Evolutionary conservation across 2,888 invertebrate genomes (phyloP), one percentile per base, ranked within the genome.

Genomic region (Tridacna gigas): DNA sequence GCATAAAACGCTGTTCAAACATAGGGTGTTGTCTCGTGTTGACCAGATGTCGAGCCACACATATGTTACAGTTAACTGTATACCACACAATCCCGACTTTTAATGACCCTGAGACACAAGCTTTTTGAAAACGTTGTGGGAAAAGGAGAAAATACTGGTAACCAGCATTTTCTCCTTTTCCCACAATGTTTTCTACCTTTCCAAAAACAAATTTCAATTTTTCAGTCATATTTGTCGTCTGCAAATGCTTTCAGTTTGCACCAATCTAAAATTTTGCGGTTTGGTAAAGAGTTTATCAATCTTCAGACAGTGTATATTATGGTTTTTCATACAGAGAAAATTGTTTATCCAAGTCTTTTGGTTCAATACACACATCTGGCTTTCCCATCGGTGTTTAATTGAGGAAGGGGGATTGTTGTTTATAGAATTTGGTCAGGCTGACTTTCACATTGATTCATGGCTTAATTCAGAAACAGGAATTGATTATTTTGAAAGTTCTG

Each of bases 351-450:
- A 71, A 51, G 51, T 22, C 25, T 47, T n/a, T 47, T 69, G 37
- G 47, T 69, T 48, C 26, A 69, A 48, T 48, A 51, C 2, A 26
- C 48, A 71, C 71, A 71, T 71, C 71, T 71, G 71, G 51, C 71
- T 71, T 71, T 51, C 3, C 37, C 67, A 37, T n/a, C 37, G 2
- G 18, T 15, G 18, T 37, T 67, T 37, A 45, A 67, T 67, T 45
- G 67, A 45, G 67, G 20, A 15, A n/a, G n/a, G 45, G 45, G 28
- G 67, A 67, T 67, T 67, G 45, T 67, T 67, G 67, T 67, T 67
- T 67, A 67, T 45, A 67, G 67, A 71, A 48, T 25, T 47, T 48
- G 71, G 71, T 71, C 71, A 71, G 51, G 25, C 47, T 71, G 71
- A 71, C 71, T 71, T 71, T n/a, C 71, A 25, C 18, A 71, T 15